Evolutionary conservation across 2,797 vertebrate genomes (phyloP).

Genomic region (Pipistrellus pygmaeus): DNA sequence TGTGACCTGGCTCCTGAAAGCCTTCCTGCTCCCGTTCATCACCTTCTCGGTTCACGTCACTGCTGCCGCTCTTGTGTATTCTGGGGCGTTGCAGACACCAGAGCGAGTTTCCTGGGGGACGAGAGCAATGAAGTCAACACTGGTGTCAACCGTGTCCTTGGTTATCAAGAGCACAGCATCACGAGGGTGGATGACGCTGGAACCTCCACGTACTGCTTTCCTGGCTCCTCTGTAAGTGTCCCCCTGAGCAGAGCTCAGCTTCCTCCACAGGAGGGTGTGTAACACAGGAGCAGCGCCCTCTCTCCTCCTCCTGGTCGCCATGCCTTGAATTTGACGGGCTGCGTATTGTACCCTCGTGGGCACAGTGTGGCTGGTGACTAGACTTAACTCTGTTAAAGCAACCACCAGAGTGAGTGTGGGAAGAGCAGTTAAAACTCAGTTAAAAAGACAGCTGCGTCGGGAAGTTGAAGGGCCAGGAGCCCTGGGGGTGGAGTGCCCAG

Average conservation of each 20-base stretch:
- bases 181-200: not conserved
- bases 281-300: not conserved
- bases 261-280: not conserved
- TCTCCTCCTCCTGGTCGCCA: not conserved
- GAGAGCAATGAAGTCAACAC: no score
- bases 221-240: not conserved
- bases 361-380: not conserved
- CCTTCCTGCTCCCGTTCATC: no score
- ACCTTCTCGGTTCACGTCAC: no score
- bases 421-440: not conserved
- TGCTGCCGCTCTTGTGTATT: no score
- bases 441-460: no score
- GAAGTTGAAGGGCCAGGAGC: not conserved
- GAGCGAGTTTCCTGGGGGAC: no score
- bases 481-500: no score
- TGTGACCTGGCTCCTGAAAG: no score
- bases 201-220: not conserved
- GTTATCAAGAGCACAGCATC: not conserved
- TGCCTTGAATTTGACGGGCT: not conserved
- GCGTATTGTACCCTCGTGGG: not conserved
- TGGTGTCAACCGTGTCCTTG: no score
- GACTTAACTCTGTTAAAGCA: not conserved
- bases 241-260: not conserved
- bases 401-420: not conserved
- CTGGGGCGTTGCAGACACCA: no score